A percentile compares a stretch with the other conserved stretches of the same genome.
Conservation (phyloP, 2,797 vertebrate species). For the Ataeniobius toweri region DNA sequence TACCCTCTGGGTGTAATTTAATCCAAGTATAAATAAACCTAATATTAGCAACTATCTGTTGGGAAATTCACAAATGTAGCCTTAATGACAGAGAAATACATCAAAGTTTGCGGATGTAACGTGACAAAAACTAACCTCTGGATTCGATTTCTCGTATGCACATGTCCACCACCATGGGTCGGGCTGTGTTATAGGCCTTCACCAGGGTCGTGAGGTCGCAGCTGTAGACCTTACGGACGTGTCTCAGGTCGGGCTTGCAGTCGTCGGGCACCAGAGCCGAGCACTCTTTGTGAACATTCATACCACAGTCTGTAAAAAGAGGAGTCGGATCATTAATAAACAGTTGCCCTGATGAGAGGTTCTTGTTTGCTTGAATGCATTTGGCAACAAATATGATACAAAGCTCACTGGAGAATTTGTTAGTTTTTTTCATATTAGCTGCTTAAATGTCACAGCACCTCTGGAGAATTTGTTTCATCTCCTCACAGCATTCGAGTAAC, state of each 20-base stretch:
- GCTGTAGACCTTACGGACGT: constrained; percentile 98
- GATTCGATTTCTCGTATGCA: constrained; percentile 99
- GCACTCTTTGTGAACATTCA: constrained; percentile 98
- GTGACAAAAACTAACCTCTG: constrained; percentile 84
- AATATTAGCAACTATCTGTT: not conserved
- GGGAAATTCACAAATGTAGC: not conserved
- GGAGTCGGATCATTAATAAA: not conserved
- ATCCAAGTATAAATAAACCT: not conserved
- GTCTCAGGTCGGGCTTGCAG: constrained; percentile 97
- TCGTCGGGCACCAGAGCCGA: constrained; percentile 95
- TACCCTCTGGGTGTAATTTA: not conserved
- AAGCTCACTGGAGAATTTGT: not conserved
- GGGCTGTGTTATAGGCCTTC: constrained; percentile 91
- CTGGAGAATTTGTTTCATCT: constrained; percentile 31
- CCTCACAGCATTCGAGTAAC: not conserved
- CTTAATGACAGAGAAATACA: not conserved
- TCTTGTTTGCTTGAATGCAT: not conserved
- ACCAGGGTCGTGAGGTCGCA: constrained; percentile 98
- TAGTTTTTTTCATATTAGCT: constrained; percentile 48
- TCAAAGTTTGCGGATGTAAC: not conserved
- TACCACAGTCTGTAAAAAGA: constrained; percentile 87
- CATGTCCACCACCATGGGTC: constrained; percentile 99
- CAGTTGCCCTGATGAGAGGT: not conserved
- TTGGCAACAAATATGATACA: constrained; percentile 9
- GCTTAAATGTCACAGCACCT: constrained; percentile 59